phyloP scores from a whole-genome alignment of 2,888 invertebrate species.

The Quadroppia sp. region DNA sequence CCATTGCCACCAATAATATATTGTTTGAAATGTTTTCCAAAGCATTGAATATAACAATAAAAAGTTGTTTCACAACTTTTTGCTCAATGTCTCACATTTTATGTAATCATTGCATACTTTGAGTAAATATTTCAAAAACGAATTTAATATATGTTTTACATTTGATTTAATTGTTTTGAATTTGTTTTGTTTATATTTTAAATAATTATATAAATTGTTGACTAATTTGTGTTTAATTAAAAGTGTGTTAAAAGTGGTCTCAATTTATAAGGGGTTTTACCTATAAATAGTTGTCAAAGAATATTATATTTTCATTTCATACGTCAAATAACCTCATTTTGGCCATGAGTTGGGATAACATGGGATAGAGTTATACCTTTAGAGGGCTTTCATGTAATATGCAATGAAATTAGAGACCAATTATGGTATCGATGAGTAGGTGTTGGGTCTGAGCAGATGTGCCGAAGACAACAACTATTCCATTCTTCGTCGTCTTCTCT shows the following conservation, averaged over 20 bases:
- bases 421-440: conserved; percentile 32
- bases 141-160: neutral
- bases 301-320: neutral
- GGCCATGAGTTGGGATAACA: conserved; percentile 23
- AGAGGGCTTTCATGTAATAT: neutral
- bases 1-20: no score
- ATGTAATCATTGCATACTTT: neutral
- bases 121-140: neutral
- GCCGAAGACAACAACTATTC: conserved; percentile 4
- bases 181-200: neutral
- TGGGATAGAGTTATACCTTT: conserved; percentile 19
- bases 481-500: neutral
- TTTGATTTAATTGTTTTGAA: no score
- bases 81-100: neutral
- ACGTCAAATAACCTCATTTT: conserved; percentile 35
- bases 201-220: neutral
- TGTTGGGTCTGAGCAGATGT: conserved; percentile 12
- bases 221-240: neutral
- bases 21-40: neutral
- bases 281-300: neutral
- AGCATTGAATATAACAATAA: neutral
- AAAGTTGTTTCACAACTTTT: conserved; percentile 7
- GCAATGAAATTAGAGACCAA: conserved; percentile 12
- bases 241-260: neutral
- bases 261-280: neutral